A percentile compares a stretch with the other conserved stretches of the same genome.
Conservation (phyloP, 2,888 invertebrate genomes). For the Xylophagus ater region DNA sequence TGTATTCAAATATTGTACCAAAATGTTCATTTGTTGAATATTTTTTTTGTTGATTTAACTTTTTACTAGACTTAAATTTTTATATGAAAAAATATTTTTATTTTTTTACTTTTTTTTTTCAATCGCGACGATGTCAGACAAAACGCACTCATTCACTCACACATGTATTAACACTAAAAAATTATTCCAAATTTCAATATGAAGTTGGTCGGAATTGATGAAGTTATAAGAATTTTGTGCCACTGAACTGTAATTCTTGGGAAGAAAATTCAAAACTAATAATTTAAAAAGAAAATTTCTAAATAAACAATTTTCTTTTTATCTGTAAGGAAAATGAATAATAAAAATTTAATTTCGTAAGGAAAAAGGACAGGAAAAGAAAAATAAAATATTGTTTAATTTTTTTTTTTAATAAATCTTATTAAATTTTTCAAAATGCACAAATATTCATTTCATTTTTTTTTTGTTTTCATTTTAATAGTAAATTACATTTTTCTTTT, state of each 20-base stretch:
- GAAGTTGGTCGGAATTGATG: constrained; percentile 3
- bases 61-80: too few species aligned
- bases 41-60: constrained; percentile 9
- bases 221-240: background rate
- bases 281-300: background rate
- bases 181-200: background rate
- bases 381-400: too few species aligned
- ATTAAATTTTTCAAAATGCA: too few species aligned
- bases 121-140: constrained; percentile 53
- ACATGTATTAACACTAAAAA: constrained; percentile 26
- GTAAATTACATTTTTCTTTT: too few species aligned
- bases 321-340: too few species aligned
- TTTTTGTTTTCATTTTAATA: too few species aligned
- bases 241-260: background rate
- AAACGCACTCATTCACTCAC: constrained; percentile 46
- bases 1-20: constrained; percentile 14
- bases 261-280: background rate
- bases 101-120: constrained; percentile 40
- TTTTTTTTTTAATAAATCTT: too few species aligned
- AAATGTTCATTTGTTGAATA: constrained; percentile 10
- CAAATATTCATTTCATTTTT: too few species aligned
- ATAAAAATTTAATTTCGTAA: too few species aligned
- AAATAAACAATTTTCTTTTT: constrained; percentile 2
- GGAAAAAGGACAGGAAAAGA: too few species aligned
- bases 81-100: constrained; percentile 11